Conservation (phyloP, 2,888 invertebrate species). For the Alloplasta piceator region DNA sequence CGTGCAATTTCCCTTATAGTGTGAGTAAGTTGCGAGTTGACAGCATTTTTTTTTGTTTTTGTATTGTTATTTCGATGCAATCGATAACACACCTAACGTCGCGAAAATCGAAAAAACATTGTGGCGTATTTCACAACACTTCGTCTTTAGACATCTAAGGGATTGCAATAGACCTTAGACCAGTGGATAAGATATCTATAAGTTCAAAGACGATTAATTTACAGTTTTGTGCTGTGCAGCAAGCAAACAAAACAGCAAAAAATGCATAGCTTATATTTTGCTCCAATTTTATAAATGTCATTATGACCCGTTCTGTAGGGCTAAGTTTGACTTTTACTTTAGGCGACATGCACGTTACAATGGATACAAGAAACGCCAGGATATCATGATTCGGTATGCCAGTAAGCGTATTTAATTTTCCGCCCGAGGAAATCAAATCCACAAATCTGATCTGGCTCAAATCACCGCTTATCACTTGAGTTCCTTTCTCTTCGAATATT, state of each 20-base stretch:
- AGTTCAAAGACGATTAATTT: conserved; percentile 34
- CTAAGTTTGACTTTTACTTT: conserved; percentile 14
- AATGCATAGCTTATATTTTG: conserved; percentile 53
- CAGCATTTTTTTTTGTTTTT: conserved; percentile 68
- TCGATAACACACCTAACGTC: conserved; percentile 69
- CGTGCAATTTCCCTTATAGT: conserved; percentile 68
- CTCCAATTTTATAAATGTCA: conserved; percentile 56
- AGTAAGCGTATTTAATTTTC: conserved; percentile 28
- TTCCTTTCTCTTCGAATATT: conserved; percentile 14
- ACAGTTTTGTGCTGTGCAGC: conserved; percentile 15
- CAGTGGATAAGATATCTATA: conserved; percentile 30
- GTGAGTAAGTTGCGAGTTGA: conserved; percentile 67
- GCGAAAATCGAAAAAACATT: conserved; percentile 69
- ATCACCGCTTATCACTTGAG: conserved; percentile 34
- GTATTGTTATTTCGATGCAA: conserved; percentile 70
- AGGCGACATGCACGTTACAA: conserved; percentile 15
- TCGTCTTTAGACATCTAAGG: conserved; percentile 61
- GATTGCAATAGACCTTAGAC: conserved; percentile 22
- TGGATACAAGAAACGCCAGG: conserved; percentile 36
- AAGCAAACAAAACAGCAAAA: conserved; percentile 39
- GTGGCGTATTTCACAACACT: conserved; percentile 68
- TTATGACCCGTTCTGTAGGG: conserved; percentile 25
- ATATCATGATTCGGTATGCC: conserved; percentile 45
- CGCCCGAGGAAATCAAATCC: conserved; percentile 25
- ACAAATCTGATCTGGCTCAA: conserved; percentile 11